Evolutionary conservation across 2,888 invertebrate genomes (phyloP).

Genomic region (Synergus japonicus): DNA sequence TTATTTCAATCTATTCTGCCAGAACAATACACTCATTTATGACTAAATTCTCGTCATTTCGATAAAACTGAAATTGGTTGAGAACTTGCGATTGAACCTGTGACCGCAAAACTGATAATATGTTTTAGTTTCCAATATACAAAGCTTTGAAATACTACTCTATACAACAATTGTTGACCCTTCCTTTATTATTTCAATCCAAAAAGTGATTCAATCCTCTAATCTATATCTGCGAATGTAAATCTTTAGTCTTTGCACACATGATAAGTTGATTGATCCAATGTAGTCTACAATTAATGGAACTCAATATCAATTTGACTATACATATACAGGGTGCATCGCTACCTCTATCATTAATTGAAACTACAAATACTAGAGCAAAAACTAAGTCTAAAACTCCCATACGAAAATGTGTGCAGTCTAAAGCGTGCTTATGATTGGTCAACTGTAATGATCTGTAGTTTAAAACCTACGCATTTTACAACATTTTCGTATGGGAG

Average conservation of each 20-base stretch:
- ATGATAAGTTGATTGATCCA: not conserved
- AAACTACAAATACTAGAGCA: no score
- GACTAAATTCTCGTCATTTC: conserved; percentile 59
- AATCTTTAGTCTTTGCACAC: conserved; percentile 22
- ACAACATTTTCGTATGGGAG: no score
- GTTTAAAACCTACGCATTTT: no score
- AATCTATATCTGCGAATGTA: conserved; percentile 26
- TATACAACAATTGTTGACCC: conserved; percentile 66
- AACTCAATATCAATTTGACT: conserved; percentile 28
- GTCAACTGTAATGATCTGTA: no score
- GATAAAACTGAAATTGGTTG: conserved; percentile 60
- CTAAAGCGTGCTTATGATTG: no score
- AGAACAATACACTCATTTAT: conserved; percentile 47
- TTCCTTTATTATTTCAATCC: conserved; percentile 52
- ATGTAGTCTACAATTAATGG: not conserved
- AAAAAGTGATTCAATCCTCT: not conserved
- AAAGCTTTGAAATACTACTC: conserved; percentile 64
- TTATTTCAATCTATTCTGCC: conserved; percentile 59
- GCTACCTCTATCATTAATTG: no score
- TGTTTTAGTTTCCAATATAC: conserved; percentile 65
- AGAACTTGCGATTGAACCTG: conserved; percentile 67
- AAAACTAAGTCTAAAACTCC: no score
- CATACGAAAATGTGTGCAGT: no score
- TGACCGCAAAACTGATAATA: conserved; percentile 59
- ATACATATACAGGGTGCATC: not conserved